phyloP scores from a whole-genome alignment of 2,888 invertebrate species.

The Labia minor region DNA sequence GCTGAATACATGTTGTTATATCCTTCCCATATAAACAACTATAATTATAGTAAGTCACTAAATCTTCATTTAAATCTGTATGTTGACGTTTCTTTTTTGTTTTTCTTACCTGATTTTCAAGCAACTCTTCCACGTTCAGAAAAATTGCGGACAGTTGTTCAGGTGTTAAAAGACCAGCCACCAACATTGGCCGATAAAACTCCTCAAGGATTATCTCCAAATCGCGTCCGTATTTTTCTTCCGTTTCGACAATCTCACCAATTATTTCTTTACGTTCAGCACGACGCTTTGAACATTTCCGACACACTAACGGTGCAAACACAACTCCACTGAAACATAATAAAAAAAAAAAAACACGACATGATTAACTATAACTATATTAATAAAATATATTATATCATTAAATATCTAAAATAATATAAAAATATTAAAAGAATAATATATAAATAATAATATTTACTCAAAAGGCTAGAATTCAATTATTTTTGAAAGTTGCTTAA shows the following conservation, averaged over 20 bases:
- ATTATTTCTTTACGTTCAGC: conserved; percentile 88
- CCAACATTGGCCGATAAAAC: conserved; percentile 85
- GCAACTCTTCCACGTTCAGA: conserved; percentile 82
- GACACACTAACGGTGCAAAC: conserved; percentile 70
- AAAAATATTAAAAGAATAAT: conserved; percentile 18
- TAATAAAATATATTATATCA: conserved; percentile 18
- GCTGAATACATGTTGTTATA: too few relatives aligned
- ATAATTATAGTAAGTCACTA: too few relatives aligned
- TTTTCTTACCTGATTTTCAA: conserved; percentile 60
- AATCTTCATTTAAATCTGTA: too few relatives aligned
- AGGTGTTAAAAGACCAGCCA: conserved; percentile 65
- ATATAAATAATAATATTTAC: too few relatives aligned
- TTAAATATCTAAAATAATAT: conserved; percentile 1
- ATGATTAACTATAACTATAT: background rate
- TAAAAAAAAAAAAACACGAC: background rate
- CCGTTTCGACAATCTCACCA: conserved; percentile 90
- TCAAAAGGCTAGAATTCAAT: too few relatives aligned
- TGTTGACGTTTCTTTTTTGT: too few relatives aligned
- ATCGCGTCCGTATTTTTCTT: conserved; percentile 89
- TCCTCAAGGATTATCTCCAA: conserved; percentile 85
- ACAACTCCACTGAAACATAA: conserved; percentile 45
- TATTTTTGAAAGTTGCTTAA: too few relatives aligned
- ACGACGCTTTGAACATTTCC: conserved; percentile 77
- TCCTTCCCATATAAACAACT: too few relatives aligned
- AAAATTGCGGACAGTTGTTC: conserved; percentile 88